phyloP scores from a whole-genome alignment of 2,113 vertebrate genomes.

The Rhea americana region DNA sequence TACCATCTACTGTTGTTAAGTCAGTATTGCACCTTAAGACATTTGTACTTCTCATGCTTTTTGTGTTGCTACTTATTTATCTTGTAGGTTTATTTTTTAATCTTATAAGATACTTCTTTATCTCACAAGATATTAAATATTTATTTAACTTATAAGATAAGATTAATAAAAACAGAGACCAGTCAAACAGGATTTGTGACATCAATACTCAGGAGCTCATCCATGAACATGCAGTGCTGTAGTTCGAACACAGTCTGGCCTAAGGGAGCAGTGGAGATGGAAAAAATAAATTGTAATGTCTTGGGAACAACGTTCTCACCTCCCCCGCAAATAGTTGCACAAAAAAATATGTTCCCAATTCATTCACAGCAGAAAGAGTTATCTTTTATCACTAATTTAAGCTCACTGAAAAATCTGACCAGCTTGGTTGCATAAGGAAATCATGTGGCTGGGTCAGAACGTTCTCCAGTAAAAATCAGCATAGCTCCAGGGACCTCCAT shows the following conservation, averaged over 20 bases:
- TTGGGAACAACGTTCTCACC: conserved; percentile 15
- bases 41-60: rapidly evolving
- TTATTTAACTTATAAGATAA: conserved; percentile 23
- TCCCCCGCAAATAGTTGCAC: neutral
- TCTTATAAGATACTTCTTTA: neutral
- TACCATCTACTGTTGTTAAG: neutral
- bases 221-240: neutral
- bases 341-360: neutral
- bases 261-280: neutral
- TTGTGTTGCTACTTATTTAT: neutral
- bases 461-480: conserved; percentile 35
- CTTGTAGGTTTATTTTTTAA: neutral
- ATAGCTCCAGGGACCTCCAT: conserved; percentile 24
- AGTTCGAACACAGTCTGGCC: neutral
- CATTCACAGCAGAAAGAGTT: neutral
- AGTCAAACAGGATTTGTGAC: neutral
- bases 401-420: neutral
- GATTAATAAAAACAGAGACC: conserved; percentile 13
- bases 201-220: neutral
- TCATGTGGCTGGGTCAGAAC: neutral
- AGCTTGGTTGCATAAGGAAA: conserved; percentile 31
- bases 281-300: neutral
- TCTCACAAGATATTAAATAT: neutral
- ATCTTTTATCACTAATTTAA: conserved; percentile 36
- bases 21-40: neutral